Evolutionary conservation across 2,797 vertebrate genomes (phyloP).

Genomic region (Scyliorhinus canicula): DNA sequence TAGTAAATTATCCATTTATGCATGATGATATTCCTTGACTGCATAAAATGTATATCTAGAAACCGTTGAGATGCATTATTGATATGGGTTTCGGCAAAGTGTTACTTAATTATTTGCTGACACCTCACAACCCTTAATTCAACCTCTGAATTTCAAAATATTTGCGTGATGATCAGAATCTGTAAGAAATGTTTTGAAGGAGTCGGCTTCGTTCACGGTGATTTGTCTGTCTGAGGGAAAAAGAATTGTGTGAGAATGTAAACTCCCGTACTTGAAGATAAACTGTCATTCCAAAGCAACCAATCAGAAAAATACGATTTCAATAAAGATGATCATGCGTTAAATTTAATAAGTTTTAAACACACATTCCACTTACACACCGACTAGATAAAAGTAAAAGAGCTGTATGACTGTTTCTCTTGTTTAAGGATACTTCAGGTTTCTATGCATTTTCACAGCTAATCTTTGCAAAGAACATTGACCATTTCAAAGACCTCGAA

Average conservation of each 20-base stretch:
- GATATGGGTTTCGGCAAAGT: background rate
- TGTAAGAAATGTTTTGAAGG: background rate
- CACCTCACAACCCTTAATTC: background rate
- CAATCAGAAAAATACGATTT: background rate
- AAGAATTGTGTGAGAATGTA: background rate
- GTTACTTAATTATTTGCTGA: background rate
- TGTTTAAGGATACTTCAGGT: background rate
- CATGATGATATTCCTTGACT: background rate
- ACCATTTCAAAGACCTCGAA: background rate
- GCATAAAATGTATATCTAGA: background rate
- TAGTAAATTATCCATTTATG: background rate
- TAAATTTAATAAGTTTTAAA: slow-evolving; percentile 12
- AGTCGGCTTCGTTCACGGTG: background rate
- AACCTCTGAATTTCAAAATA: background rate
- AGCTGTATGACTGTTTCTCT: background rate
- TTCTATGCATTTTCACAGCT: background rate
- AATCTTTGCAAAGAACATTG: background rate
- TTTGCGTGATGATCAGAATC: background rate
- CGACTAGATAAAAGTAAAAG: background rate
- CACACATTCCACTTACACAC: background rate
- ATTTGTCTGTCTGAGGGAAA: background rate
- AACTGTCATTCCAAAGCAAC: background rate
- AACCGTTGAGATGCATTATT: background rate
- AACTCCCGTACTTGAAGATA: background rate
- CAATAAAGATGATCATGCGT: background rate